Evolutionary conservation across 37 sponge, comb jelly and placozoan genomes (phyloP), one percentile per base, ranked within the genome.

Genomic region (Mnemiopsis leidyi): DNA sequence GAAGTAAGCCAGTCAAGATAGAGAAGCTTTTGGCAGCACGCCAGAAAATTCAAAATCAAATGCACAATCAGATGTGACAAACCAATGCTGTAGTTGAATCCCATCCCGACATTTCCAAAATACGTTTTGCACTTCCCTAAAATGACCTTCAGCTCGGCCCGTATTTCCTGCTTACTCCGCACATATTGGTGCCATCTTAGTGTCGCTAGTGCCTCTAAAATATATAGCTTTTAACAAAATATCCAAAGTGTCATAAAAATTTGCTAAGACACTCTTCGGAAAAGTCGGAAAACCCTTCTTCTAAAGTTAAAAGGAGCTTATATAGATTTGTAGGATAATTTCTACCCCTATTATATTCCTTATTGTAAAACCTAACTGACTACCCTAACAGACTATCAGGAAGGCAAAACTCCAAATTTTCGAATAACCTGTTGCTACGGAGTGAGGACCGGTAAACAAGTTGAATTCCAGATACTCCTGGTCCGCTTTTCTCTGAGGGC

Each of bases 51-150:
- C 18, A 61, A 61, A 18, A 18, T 21, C 68, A 9, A 21, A 61
- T 61, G 18, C 9, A 61, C 68, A 18, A 61, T 61, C 18, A 61
- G 68, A 21, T 61, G 68, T 71, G 36, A 40, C 90, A 16, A 7
- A 85, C 90, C 90, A 21, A 85, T 85, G 29, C 23, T 38, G 90
- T 85, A 85, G 0, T 85, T 85, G 90, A 85, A 85, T 0, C 38
- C 38, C 25, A 85, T 39, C 2, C 90, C 90, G 38, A 85, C 90
- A 40, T 85, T 85, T 28, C 90, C 90, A 85, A 85, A 85, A 29
- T 36, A 85, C 0, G 90, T 85, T 37, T 85, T 38, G 24, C 90
- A 85, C 26, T 37, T 38, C 16, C 2, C 48, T 28, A 85, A 33
- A 21, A 37, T 36, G 5, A 39, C 39, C 29, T 37, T n/a, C 3